Base-by-base conservation (phyloP, 2,888 invertebrate genomes). In the Plemyria rubiginata region DNA sequence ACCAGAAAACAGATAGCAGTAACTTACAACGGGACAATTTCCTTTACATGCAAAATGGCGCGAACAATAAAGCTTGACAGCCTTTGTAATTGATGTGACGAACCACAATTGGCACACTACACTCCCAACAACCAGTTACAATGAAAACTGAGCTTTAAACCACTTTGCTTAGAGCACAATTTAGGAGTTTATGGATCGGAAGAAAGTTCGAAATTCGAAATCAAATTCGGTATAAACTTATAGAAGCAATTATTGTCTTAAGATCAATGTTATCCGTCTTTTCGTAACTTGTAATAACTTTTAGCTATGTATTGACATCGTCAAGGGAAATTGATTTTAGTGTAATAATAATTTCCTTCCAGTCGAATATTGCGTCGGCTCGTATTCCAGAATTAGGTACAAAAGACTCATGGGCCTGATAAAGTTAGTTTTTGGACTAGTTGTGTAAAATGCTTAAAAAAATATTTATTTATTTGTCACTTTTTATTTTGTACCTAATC, bases 101-200 rank as follows among this genome's bases (percentile, higher is more conserved):
- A 50, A 40, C 41, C 50, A 15, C 56, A 57, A 57, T 51, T 51
- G 50, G 50, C 29, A 12, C 40, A 57, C 11, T 45, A 16, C 28
- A 43, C 36, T n/a, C 36, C 43, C n/a, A 53, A n/a, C 4, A 15
- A 15, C 0, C 32, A 16, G 13, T 41, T 28, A 16, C 45, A 6
- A 9, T 45, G 16, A 13, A 48, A 48, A 48, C 40, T 32, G 15
- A 36, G 16, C 32, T 45, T 45, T 54, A 32, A 8, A 0, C 4
- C 12, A 11, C 15, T 9, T 4, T 16, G 9, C 3, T 16, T 45
- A 16, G 9, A 45, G 45, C 16, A 16, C 1, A 16, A 16, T 16
- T 45, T 16, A 45, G 11, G n/a, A 16, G 6, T 45, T 16, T 8
- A 16, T 16, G 5, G 11, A 16, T 45, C 7, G 2, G 45, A 45